Conservation (phyloP, 2,888 invertebrate genomes). For the Cyaniris semiargus region DNA sequence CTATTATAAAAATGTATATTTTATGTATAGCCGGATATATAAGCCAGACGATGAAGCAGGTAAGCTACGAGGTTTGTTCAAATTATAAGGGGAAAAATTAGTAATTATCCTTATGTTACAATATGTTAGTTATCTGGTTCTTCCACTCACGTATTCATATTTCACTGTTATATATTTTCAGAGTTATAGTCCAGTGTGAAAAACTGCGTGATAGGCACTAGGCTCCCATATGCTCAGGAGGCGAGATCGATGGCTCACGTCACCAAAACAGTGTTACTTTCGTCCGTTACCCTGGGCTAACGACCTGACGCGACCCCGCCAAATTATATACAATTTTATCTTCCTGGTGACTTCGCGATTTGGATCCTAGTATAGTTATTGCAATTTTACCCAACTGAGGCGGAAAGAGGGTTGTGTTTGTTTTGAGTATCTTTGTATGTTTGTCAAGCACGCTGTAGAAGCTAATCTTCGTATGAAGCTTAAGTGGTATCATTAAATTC, state of each 20-base stretch:
- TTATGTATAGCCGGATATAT: no score
- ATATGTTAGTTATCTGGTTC: no score
- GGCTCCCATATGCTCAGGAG: conserved; percentile 12
- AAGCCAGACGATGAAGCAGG: no score
- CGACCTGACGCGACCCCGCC: conserved; percentile 40
- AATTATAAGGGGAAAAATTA: no score
- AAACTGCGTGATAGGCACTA: neutral
- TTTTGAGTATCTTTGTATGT: neutral
- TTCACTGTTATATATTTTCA: no score
- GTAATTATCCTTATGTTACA: no score
- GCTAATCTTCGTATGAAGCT: no score
- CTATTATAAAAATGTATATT: no score
- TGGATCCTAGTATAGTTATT: neutral
- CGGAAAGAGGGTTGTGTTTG: neutral
- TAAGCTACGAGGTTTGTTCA: no score
- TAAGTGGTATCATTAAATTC: no score
- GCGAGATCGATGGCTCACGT: conserved; percentile 31
- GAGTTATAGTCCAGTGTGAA: neutral
- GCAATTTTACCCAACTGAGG: no score
- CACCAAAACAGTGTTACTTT: conserved; percentile 39
- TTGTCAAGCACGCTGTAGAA: neutral
- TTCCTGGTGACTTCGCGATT: conserved; percentile 35
- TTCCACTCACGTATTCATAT: no score
- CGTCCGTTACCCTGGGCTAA: conserved; percentile 40
- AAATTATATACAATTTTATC: conserved; percentile 38